Base-by-base conservation (phyloP, 2,113 vertebrate species). In the Struthidea cinerea region DNA sequence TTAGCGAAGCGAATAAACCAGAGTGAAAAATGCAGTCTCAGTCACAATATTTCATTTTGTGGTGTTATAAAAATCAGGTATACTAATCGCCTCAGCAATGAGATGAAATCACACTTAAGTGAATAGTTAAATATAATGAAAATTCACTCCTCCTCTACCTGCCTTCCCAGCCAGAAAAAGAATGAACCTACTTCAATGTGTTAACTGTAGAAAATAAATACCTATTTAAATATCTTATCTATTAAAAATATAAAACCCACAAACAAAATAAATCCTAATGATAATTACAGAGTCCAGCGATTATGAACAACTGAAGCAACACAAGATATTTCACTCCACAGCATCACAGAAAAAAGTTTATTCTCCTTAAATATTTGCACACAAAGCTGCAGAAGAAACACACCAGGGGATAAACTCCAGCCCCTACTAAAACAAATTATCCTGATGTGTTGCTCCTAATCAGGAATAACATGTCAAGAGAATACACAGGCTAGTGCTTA, bases 261-360 rank as follows among this genome's bases (percentile, higher is more conserved):
- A 21, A 68, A 20, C 22, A 18, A 59, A 33, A 10, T 13, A 30
- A 16, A 33, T 11, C 9, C 3, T 42, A 19, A n/a, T 11, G 5
- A 24, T 42, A 60, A 73, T 42, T 67, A 23, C 17, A 35, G 32
- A 47, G 4, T 28, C 13, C 1, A 12, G 4, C 8, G 42, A 65
- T 46, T 61, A 23, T 0, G 6, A 16, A 27, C 27, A 60, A 19
- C 30, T 44, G 56, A 75, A 87, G 14, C 24, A 41, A 28, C 2
- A 20, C 9, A 30, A 57, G 39, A 7, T 7, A 57, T 27, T 67
- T 63, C 49, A 55, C n/a, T 35, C 32, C 16, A 33, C 17, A 15
- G 7, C 18, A 28, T 11, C 70, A 73, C 3, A 11, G 23, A 50
- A 57, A 4, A 44, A 46, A 0, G 0, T 27, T 33, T 3, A 1